Evolutionary conservation across 2,113 vertebrate genomes (phyloP), one percentile per base, ranked within the genome.

Genomic region (Litocranius walleri): DNA sequence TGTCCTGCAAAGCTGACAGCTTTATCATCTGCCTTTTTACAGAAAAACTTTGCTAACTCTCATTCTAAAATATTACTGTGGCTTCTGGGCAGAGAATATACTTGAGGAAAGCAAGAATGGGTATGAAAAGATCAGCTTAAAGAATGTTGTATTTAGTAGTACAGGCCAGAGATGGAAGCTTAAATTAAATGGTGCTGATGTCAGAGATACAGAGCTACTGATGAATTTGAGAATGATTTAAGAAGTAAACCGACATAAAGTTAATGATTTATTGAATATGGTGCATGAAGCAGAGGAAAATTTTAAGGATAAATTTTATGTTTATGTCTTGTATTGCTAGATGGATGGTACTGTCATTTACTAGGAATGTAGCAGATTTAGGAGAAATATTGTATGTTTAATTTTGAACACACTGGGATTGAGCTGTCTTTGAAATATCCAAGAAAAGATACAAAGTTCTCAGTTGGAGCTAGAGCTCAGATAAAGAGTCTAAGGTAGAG

Each of bases 261-360:
- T n/a, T 88, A 86, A 88, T 85, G 33, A 88, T 97, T 93, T 91
- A 91, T 52, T 96, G 27, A 21, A 61, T 56, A 83, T 54, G 19
- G 19, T 71, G 1, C 40, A 61, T 56, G 50, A 92, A 83, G 3
- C 64, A 81, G 36, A 77, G 27, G 19, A 29, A 74, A 45, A 21
- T 64, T 87, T 88, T 96, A 67, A 77, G 21, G 25, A 74, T 93
- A 62, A 84, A 36, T 85, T 95, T 85, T 88, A 88, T 91, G 36
- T 56, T 89, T 91, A 45, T 50, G n/a, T 23, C 62, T 96, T 80
- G 3, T 48, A 50, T 21, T 88, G 82, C 48, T 36, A 62, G 29
- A 89, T 86, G 56, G 25, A 91, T 93, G 40, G 25, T 40, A 89
- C 40, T 84, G 29, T 50, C 43, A 92, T 61, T 95, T 94, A 56